Base-by-base conservation (phyloP, 2,888 invertebrate species). In the Mesorhabditis spiculigera region DNA sequence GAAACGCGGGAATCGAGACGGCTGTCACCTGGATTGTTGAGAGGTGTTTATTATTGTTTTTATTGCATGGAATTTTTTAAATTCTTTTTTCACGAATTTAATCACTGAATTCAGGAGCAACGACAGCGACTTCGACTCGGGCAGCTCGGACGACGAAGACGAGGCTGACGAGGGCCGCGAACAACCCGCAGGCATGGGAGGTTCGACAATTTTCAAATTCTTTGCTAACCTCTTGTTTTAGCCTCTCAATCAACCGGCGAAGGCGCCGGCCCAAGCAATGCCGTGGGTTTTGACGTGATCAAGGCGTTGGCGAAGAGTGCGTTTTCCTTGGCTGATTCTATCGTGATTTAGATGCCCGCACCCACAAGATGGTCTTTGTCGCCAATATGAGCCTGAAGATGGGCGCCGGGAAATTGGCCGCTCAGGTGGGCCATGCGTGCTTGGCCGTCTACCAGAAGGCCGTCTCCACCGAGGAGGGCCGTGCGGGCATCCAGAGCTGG, bases 321-420 rank as follows among this genome's bases (percentile, higher is more conserved):
- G 28, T 50, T 50, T 50, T 50, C 8, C 58, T 50, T 50, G n/a
- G n/a, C n/a, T 50, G n/a, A 50, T n/a, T 71, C 66, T 61, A 50
- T 42, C 28, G 28, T 28, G 28, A 28, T 28, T 45, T 50, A 76
- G 76, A 61, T n/a, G 69, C 70, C 10, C 76, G 82, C 5, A 78
- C 78, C 1, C 89, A 88, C 85, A 91, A 91, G 87, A 91, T 91
- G 91, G 90, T 90, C 42, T 89, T 91, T 85, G 89, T 90, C 44
- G 90, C 90, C 5, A 91, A 91, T 85, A 86, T 86, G 63, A 88
- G 88, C 43, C 85, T 91, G 67, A 88, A 89, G 75, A 91, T 91
- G 91, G 90, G 90, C 1, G 86, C 88, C 44, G 91, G 91, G 4
- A 91, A 91, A 85, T 86, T 90, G 61, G 89, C 89, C 41, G 89